A percentile compares a stretch with the other conserved stretches of the same genome.
Evolutionary conservation across 2,888 invertebrate species (phyloP).

Genomic region (Ametastegia equiseti): DNA sequence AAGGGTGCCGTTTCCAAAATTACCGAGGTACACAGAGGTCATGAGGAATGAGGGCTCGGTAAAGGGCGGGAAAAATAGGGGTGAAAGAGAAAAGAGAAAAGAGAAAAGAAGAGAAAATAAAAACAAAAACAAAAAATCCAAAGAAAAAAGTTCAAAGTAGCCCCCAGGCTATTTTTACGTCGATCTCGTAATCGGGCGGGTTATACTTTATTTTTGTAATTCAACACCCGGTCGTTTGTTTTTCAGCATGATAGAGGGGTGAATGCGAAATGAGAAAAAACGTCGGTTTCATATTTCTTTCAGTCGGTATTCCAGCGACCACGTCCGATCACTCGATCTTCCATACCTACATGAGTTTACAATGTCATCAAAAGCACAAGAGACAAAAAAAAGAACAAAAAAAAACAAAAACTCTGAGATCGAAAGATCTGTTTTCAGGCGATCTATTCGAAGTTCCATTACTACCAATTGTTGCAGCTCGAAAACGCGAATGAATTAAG

Average conservation of each 20-base stretch:
- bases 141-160: background rate
- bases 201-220: background rate
- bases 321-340: background rate
- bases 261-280: background rate
- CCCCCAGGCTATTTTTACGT: background rate
- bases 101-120: no score
- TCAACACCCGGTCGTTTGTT: background rate
- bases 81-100: background rate
- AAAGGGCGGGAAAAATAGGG: background rate
- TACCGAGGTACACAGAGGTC: background rate
- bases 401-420: no score
- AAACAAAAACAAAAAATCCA: no score
- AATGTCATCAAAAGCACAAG: no score
- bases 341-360: no score
- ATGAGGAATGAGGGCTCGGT: background rate
- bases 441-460: no score
- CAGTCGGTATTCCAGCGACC: background rate
- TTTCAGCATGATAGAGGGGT: constrained; percentile 1
- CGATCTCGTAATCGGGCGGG: background rate
- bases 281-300: background rate
- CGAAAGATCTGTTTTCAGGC: no score
- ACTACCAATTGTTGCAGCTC: no score
- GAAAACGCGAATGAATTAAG: no score
- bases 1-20: constrained; percentile 3
- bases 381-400: no score